Evolutionary conservation across 2,113 vertebrate species (phyloP).

Genomic region (Paraplagusia blochii): DNA sequence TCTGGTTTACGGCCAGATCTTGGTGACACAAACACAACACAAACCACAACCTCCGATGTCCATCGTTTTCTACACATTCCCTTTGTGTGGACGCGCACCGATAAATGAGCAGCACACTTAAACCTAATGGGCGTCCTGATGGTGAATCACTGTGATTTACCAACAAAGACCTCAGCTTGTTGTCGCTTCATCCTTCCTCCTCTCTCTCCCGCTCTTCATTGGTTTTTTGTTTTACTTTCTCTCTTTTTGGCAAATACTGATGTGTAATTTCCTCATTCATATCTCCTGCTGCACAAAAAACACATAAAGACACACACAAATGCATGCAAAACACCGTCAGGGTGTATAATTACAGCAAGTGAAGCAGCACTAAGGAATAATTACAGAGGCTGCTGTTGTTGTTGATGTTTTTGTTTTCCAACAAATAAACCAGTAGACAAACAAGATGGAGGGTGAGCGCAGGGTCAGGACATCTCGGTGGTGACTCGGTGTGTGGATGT

Average conservation of each 20-base stretch:
- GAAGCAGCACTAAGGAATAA: constrained; percentile 74
- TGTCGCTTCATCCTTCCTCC: constrained; percentile 42
- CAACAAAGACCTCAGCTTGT: constrained; percentile 67
- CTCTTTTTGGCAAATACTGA: constrained; percentile 26
- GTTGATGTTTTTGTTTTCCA: constrained; percentile 68
- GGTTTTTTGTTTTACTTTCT: constrained; percentile 5
- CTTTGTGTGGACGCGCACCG: constrained; percentile 21
- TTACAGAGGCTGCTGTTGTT: constrained; percentile 67
- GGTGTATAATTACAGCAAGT: constrained; percentile 71
- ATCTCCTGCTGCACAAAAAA: constrained; percentile 2
- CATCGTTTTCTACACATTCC: constrained; percentile 40
- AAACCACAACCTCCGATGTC: constrained; percentile 12
- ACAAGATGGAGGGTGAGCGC: constrained; percentile 61
- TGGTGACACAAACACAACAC: constrained; percentile 28
- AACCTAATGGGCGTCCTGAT: constrained; percentile 61
- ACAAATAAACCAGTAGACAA: constrained; percentile 67
- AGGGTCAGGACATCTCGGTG: constrained; percentile 46
- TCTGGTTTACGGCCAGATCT: constrained; percentile 44
- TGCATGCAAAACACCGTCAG: constrained; percentile 26
- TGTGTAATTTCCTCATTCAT: constrained; percentile 26
- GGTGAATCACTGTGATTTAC: constrained; percentile 69
- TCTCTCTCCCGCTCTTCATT: constrained; percentile 17
- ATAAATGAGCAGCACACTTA: constrained; percentile 52
- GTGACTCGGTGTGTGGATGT: constrained; percentile 5
- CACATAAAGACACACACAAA: background rate